Evolutionary conservation across 1,140 invertebrate genomes (phyloP).

Genomic region (Oppia nitens): DNA sequence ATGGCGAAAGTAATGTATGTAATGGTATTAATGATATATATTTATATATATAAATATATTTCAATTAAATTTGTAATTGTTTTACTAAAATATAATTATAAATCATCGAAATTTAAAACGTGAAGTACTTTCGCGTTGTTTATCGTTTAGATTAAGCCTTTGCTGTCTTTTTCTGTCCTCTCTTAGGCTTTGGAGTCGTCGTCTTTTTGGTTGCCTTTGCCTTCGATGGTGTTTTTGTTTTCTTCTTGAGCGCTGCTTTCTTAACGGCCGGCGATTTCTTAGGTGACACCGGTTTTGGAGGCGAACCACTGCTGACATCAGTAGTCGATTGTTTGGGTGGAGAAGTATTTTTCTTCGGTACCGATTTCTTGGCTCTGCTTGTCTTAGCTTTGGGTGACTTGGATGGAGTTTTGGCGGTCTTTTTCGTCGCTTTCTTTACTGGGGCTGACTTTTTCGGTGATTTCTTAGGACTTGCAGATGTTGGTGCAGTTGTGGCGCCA

Average conservation of each 20-base stretch:
- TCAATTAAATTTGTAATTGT: no score
- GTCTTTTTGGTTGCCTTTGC: background rate
- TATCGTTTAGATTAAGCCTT: background rate
- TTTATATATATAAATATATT: no score
- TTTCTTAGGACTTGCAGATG: background rate
- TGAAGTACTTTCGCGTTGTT: background rate
- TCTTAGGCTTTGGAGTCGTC: background rate
- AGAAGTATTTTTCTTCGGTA: background rate
- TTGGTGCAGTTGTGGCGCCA: background rate
- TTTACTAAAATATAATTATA: background rate
- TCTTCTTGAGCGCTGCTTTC: background rate
- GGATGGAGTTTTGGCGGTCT: background rate
- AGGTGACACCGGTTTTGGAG: background rate
- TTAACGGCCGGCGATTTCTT: background rate
- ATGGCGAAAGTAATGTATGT: background rate
- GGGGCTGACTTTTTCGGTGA: background rate
- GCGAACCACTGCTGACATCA: background rate
- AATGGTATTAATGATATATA: no score
- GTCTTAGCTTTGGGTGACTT: background rate
- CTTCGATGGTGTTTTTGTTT: background rate
- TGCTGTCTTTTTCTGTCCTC: background rate
- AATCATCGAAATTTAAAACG: background rate
- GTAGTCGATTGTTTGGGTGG: background rate
- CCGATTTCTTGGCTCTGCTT: background rate
- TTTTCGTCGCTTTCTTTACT: background rate